These are phyloP conservation scores for Nycteola revayana DNA, from an alignment of 2,888 invertebrate genomes.

Conservation along the genomic window DNA sequence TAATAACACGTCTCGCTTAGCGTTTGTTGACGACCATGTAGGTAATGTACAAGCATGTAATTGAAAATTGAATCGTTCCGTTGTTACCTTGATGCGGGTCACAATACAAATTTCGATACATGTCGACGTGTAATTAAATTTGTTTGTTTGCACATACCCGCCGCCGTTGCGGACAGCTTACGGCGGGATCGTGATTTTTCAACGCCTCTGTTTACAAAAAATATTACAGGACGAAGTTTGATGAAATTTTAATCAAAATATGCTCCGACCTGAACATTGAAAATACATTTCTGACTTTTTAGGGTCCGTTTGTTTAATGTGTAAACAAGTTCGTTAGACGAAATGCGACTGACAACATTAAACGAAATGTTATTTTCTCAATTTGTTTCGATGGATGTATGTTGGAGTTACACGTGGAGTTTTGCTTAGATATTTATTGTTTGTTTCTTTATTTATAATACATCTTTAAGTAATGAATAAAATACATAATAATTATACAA, in stretches of 20 bases:
- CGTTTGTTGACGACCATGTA: no score
- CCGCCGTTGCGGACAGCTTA: slow-evolving; percentile 38
- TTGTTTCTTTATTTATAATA: no score
- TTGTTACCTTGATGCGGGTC: slow-evolving; percentile 26
- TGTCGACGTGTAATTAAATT: slow-evolving; percentile 52
- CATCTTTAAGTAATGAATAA: no score
- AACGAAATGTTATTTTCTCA: slow-evolving; percentile 15
- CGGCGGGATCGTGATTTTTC: slow-evolving; percentile 48
- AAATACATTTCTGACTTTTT: slow-evolving; percentile 37
- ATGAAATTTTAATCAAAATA: slow-evolving; percentile 57
- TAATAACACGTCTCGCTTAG: no score
- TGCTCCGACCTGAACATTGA: slow-evolving; percentile 33
- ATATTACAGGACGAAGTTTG: slow-evolving; percentile 49
- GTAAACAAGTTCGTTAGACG: slow-evolving; percentile 36
- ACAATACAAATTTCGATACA: slow-evolving; percentile 37
- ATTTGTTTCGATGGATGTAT: slow-evolving; percentile 6
- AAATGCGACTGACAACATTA: slow-evolving; percentile 25
- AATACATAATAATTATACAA: no score
- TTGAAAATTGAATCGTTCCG: slow-evolving; percentile 27
- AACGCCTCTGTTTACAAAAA: slow-evolving; percentile 42
- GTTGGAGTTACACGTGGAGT: slow-evolving; percentile 7
- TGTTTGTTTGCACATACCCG: slow-evolving; percentile 49
- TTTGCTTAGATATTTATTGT: no score
- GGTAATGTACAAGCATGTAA: slow-evolving; percentile 14
- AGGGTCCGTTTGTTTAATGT: slow-evolving; percentile 25